Percentiles rank a stretch among this genome's conserved stretches.
Conservation (phyloP, 2,113 vertebrate genomes). For the Rhagologus leucostigma region DNA sequence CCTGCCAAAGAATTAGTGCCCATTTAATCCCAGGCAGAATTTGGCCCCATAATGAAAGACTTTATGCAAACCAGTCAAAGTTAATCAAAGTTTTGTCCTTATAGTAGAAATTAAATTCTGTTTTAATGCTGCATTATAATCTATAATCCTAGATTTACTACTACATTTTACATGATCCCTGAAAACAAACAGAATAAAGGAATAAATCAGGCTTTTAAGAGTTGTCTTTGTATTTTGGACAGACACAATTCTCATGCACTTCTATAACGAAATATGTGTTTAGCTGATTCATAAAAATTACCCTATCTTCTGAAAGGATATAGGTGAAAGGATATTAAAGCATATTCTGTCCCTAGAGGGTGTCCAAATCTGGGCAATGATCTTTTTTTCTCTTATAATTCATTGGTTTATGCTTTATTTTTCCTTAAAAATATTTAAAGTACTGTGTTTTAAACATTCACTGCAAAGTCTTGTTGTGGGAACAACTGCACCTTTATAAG, state of each 20-base stretch:
- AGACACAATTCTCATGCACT: background rate
- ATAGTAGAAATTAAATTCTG: background rate
- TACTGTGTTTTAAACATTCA: background rate
- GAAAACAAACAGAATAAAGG: background rate
- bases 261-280: rapidly evolving
- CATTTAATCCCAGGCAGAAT: background rate
- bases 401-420: background rate
- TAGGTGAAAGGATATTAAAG: background rate
- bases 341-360: background rate
- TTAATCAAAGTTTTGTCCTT: background rate
- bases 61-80: background rate
- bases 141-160: background rate
- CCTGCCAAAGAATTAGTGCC: background rate
- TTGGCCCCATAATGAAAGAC: background rate
- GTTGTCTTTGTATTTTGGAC: background rate
- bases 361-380: background rate
- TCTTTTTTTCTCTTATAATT: background rate
- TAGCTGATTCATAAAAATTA: background rate
- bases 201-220: background rate
- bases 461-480: background rate
- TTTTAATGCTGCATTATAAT: background rate
- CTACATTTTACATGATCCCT: background rate
- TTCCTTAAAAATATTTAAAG: background rate
- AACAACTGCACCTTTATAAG: background rate
- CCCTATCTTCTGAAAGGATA: background rate